These are phyloP conservation scores for Chloropsis hardwickii DNA, from an alignment of 2,113 vertebrate species.

Conservation along the genomic window DNA sequence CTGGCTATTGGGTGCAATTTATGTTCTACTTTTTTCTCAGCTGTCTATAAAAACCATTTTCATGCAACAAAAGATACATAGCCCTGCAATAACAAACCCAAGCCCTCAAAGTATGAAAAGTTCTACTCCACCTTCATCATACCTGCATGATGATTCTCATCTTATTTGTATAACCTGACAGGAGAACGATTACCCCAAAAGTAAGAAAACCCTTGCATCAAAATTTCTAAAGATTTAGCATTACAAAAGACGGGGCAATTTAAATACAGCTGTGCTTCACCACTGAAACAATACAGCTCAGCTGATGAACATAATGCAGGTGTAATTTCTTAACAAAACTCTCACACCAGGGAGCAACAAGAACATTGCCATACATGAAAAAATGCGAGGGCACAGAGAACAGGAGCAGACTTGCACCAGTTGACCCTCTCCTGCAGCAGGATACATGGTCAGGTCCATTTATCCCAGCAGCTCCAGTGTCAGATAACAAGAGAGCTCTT, in stretches of 20 bases:
- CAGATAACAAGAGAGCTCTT: not conserved
- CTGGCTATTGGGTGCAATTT: fast-evolving
- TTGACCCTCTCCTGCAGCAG: not conserved
- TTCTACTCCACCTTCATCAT: not conserved
- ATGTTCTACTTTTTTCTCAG: not conserved
- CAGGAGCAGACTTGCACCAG: not conserved
- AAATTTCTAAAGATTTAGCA: not conserved
- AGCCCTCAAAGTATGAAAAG: not conserved
- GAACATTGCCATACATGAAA: not conserved
- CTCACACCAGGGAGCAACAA: fast-evolving
- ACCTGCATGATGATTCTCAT: not conserved
- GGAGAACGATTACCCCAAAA: not conserved
- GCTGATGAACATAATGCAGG: not conserved
- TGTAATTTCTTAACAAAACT: not conserved
- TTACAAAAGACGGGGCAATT: not conserved
- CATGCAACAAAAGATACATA: not conserved
- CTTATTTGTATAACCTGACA: not conserved
- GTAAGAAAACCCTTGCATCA: not conserved
- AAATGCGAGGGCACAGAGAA: not conserved
- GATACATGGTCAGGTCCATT: not conserved
- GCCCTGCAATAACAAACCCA: not conserved
- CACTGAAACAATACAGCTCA: not conserved
- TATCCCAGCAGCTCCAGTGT: not conserved
- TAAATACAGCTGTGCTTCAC: not conserved
- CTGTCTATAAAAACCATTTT: not conserved